Conservation (phyloP, 2,113 vertebrate genomes). For the Tauraco erythrolophus region DNA sequence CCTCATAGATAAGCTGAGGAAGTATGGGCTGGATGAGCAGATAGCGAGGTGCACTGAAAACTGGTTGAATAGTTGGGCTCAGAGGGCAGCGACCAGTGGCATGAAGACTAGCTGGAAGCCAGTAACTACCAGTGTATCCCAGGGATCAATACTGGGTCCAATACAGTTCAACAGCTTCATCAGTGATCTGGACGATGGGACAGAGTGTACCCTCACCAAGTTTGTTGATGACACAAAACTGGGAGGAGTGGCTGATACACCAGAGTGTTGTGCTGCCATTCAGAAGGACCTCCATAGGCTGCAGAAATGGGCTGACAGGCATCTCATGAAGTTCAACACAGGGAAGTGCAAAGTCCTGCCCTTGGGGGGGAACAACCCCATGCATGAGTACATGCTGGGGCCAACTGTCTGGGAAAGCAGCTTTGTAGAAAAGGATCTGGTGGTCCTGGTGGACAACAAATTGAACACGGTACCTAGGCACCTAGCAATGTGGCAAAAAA, state of each 20-base stretch:
- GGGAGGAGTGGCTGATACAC: background rate
- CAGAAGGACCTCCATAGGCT: background rate
- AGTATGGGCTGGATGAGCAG: background rate
- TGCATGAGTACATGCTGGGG: background rate
- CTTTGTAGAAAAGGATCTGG: background rate
- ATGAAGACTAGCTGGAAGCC: too few species aligned
- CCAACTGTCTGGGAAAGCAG: background rate
- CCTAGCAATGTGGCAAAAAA: background rate
- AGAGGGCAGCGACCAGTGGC: background rate
- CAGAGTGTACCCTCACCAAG: background rate
- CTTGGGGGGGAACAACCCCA: background rate
- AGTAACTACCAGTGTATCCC: too few species aligned
- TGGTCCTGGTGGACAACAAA: background rate
- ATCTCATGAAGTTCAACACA: background rate
- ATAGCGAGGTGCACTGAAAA: background rate
- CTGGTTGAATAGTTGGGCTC: background rate
- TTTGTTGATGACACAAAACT: background rate
- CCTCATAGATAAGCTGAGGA: background rate
- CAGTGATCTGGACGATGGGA: too few species aligned
- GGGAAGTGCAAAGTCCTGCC: background rate
- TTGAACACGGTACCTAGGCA: background rate
- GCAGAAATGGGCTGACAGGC: background rate
- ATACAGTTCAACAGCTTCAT: too few species aligned
- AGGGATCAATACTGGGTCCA: too few species aligned
- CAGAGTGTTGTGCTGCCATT: fast-evolving